phyloP scores from a whole-genome alignment of 2,113 vertebrate genomes.

The Callithrix jacchus region DNA sequence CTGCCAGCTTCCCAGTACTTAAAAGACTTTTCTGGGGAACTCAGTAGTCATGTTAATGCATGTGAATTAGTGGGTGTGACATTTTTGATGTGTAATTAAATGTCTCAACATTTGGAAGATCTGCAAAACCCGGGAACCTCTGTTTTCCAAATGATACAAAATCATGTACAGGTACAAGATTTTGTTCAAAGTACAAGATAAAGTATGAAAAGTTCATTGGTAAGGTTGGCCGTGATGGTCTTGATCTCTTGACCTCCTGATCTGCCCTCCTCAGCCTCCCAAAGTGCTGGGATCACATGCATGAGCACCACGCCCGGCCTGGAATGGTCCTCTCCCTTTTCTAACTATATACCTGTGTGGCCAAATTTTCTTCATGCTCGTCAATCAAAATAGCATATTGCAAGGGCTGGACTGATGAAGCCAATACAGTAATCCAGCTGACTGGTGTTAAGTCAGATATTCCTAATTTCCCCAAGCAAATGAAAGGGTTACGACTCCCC shows the following conservation, averaged over 20 bases:
- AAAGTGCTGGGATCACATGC: too few species aligned
- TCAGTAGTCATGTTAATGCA: not conserved
- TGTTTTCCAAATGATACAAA: not conserved
- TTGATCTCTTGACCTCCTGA: too few species aligned
- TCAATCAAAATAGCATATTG: not conserved
- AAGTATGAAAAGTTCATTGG: not conserved
- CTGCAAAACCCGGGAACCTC: not conserved
- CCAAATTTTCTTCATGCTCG: not conserved
- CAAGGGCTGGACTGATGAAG: not conserved
- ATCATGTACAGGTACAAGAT: not conserved
- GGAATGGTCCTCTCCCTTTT: not conserved
- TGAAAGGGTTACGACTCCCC: not conserved
- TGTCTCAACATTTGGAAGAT: not conserved
- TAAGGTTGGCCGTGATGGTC: too few species aligned
- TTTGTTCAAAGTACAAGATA: not conserved
- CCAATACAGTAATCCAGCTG: rapidly evolving
- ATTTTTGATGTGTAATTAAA: not conserved
- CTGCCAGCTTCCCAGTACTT: not conserved
- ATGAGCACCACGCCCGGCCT: too few species aligned
- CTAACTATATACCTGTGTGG: not conserved
- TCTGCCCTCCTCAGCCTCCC: too few species aligned
- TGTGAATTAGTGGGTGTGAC: not conserved
- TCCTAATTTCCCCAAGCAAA: not conserved
- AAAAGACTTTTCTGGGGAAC: not conserved
- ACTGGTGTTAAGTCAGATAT: not conserved